Evolutionary conservation across 2,797 vertebrate genomes (phyloP).

Genomic region (Cyprinella venusta): DNA sequence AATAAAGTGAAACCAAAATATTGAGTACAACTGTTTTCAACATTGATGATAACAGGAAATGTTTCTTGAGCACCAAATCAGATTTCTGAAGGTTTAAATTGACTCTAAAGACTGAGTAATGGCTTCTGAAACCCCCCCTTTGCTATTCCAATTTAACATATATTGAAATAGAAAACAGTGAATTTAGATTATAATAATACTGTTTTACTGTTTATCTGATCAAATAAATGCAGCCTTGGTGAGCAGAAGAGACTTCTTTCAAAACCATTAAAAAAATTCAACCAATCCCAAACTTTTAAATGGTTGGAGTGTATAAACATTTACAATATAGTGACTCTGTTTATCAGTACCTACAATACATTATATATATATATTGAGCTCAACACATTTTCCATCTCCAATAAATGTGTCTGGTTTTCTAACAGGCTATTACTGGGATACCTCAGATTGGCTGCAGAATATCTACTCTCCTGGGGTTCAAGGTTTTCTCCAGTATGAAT

Average conservation of each 20-base stretch:
- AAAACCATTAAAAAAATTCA: not conserved
- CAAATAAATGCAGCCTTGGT: too few species aligned
- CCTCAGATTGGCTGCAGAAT: constrained; percentile 87
- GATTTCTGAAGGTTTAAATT: too few species aligned
- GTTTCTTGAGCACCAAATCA: too few species aligned
- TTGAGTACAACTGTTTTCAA: too few species aligned
- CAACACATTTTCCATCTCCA: not conserved
- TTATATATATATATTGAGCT: not conserved
- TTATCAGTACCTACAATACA: not conserved
- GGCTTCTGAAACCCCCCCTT: too few species aligned
- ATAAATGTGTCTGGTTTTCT: constrained; percentile 5
- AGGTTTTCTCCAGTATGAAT: constrained; percentile 82
- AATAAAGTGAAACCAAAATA: too few species aligned
- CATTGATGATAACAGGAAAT: too few species aligned
- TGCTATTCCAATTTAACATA: too few species aligned
- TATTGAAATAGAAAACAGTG: too few species aligned
- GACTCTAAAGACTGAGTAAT: too few species aligned
- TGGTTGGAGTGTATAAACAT: not conserved
- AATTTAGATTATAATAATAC: too few species aligned
- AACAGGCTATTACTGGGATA: constrained; percentile 88
- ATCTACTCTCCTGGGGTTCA: constrained; percentile 83
- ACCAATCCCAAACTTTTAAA: not conserved
- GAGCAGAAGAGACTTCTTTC: not conserved
- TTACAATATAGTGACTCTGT: not conserved
- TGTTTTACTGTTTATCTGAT: too few species aligned